Percentiles rank a stretch among this genome's conserved stretches.
Evolutionary conservation across 2,888 invertebrate species (phyloP).

Genomic region (Chromoteleia sp.): DNA sequence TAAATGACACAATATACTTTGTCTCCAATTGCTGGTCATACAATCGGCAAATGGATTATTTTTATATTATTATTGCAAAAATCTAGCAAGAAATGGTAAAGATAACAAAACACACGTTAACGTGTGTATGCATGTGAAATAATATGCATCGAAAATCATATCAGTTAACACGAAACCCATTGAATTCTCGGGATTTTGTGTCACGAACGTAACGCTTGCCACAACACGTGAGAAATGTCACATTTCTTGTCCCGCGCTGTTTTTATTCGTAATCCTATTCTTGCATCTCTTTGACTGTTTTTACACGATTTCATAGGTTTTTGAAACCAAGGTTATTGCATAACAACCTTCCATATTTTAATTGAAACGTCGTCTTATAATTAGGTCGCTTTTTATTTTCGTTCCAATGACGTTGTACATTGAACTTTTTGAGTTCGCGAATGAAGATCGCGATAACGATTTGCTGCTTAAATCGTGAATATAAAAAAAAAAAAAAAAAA

Average conservation of each 20-base stretch:
- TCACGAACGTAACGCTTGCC: constrained; percentile 19
- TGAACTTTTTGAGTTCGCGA: constrained; percentile 8
- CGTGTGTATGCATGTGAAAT: constrained; percentile 4
- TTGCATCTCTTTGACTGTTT: constrained; percentile 30
- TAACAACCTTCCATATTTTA: constrained; percentile 22
- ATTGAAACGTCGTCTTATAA: constrained; percentile 31
- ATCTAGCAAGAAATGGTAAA: not conserved
- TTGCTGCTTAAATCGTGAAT: not conserved
- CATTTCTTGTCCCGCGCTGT: constrained; percentile 31
- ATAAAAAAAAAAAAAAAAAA: constrained; percentile 14
- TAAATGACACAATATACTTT: too few species aligned
- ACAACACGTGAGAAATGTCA: constrained; percentile 52
- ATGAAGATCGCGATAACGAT: constrained; percentile 13
- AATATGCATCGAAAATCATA: constrained; percentile 17
- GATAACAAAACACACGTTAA: not conserved
- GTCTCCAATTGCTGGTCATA: too few species aligned
- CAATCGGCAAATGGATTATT: too few species aligned
- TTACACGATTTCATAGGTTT: constrained; percentile 49
- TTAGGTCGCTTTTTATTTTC: constrained; percentile 29
- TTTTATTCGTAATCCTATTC: constrained; percentile 39
- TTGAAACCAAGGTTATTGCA: constrained; percentile 33
- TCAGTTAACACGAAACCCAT: constrained; percentile 19
- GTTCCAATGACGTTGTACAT: constrained; percentile 1
- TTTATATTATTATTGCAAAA: too few species aligned
- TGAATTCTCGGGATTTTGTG: constrained; percentile 32